Evolutionary conservation across 1,140 invertebrate species (phyloP).

Genomic region (Leptinotarsa texana): DNA sequence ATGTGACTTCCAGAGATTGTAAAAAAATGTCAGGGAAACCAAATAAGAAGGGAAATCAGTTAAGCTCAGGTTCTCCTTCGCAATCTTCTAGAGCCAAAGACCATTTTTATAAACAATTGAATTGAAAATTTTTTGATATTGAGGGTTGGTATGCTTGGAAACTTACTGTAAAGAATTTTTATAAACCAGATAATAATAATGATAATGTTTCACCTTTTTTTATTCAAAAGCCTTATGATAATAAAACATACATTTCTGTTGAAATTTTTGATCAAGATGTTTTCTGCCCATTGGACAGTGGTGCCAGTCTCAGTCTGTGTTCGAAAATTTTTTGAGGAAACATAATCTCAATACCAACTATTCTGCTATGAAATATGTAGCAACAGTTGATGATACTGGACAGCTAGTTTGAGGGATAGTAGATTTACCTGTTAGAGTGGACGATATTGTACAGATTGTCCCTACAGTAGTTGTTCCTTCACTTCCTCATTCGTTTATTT

Average conservation of each 20-base stretch:
- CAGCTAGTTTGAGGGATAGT: not conserved
- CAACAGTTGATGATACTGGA: slow-evolving; percentile 8
- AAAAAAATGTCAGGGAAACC: not conserved
- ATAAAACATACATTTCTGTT: not conserved
- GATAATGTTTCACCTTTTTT: not conserved
- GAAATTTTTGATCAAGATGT: not conserved
- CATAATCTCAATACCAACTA: not conserved
- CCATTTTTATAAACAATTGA: no score
- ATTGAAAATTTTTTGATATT: not conserved
- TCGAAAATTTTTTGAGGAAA: not conserved
- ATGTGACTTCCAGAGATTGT: not conserved
- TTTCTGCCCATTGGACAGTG: not conserved
- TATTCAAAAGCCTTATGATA: not conserved
- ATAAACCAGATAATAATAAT: not conserved
- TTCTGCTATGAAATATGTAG: not conserved
- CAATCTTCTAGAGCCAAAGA: no score
- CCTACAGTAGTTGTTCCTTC: slow-evolving; percentile 1
- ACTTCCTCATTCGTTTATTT: not conserved
- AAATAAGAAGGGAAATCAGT: not conserved
- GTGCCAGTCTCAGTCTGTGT: not conserved
- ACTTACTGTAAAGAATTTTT: not conserved
- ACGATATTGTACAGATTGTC: not conserved
- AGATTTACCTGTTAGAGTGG: not conserved
- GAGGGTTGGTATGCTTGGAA: not conserved
- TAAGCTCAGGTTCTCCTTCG: not conserved